Conservation (phyloP, 2,888 invertebrate genomes). For the Hartigia nigra region DNA sequence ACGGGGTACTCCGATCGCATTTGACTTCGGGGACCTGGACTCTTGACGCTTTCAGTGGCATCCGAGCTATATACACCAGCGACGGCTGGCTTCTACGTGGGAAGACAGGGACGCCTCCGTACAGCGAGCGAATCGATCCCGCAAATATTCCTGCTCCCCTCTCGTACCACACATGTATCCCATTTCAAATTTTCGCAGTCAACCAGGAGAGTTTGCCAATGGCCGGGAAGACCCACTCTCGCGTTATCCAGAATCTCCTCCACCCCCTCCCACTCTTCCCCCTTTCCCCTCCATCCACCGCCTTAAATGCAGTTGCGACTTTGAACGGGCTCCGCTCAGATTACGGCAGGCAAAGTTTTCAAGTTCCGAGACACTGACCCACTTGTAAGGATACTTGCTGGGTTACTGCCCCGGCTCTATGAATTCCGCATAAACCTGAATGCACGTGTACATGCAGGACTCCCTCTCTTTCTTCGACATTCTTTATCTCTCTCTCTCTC, state of each 20-base stretch:
- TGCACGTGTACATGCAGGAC: conserved; percentile 12
- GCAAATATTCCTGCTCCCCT: too few species aligned
- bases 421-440: conserved; percentile 51
- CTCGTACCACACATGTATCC: too few species aligned
- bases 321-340: conserved; percentile 44
- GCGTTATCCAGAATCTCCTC: conserved; percentile 29
- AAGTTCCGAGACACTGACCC: conserved; percentile 66
- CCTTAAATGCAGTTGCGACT: conserved; percentile 10
- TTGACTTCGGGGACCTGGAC: too few species aligned
- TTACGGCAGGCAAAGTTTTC: conserved; percentile 65
- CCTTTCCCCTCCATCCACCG: too few species aligned
- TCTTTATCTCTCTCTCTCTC: background rate
- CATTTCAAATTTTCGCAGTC: too few species aligned
- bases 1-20: too few species aligned
- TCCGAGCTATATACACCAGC: too few species aligned
- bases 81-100: too few species aligned
- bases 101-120: too few species aligned
- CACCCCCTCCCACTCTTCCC: too few species aligned
- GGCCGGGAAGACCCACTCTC: conserved; percentile 27
- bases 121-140: too few species aligned
- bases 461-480: background rate
- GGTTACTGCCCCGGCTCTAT: conserved; percentile 36
- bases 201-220: conserved; percentile 38
- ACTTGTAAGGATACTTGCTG: conserved; percentile 49
- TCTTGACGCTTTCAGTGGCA: too few species aligned